Evolutionary conservation across 2,888 invertebrate genomes (phyloP).

Genomic region (Drosophila infuscata): DNA sequence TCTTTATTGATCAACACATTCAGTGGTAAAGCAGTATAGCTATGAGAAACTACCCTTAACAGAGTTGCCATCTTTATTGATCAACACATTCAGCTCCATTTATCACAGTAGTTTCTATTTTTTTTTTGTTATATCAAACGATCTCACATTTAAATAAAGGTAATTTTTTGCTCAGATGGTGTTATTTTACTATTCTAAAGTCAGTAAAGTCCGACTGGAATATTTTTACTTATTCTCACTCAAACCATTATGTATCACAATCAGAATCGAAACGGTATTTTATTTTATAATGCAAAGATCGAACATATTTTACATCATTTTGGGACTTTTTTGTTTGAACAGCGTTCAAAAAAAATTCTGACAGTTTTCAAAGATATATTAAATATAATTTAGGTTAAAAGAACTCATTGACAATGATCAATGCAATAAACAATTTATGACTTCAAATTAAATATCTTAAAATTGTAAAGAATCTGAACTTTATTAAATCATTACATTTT

Average conservation of each 20-base stretch:
- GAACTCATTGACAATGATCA: not conserved
- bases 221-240: too few species aligned
- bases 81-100: not conserved
- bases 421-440: not conserved
- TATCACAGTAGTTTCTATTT: too few species aligned
- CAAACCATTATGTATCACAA: not conserved
- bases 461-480: not conserved
- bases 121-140: not conserved
- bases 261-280: not conserved
- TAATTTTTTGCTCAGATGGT: not conserved
- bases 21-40: not conserved
- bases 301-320: not conserved
- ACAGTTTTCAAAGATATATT: not conserved
- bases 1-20: not conserved
- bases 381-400: not conserved
- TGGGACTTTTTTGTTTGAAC: too few species aligned
- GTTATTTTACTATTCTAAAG: too few species aligned
- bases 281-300: too few species aligned
- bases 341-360: too few species aligned
- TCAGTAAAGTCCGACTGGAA: too few species aligned
- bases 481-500: not conserved
- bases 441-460: not conserved
- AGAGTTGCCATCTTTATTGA: not conserved
- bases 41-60: not conserved
- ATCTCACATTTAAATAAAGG: not conserved